Conservation (phyloP, 2,113 vertebrate species). For the Gavialis gangeticus region DNA sequence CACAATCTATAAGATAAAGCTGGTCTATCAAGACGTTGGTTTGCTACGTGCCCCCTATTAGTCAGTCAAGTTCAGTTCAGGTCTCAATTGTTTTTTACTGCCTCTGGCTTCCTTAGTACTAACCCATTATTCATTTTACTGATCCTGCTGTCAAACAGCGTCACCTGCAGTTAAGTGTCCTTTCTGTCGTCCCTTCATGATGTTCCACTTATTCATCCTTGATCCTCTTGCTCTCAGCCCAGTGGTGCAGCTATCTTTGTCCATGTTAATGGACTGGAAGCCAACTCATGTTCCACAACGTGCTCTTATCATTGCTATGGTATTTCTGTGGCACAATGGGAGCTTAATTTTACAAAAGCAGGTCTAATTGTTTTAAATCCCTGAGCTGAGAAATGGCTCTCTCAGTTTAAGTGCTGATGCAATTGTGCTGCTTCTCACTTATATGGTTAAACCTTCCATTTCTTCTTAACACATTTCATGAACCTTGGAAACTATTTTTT, state of each 20-base stretch:
- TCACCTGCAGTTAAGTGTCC: neutral
- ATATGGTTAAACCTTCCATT: neutral
- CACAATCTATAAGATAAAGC: neutral
- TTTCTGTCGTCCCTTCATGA: neutral
- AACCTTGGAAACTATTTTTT: neutral
- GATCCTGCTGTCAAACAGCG: neutral
- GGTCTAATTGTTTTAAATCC: neutral
- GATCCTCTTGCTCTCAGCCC: neutral
- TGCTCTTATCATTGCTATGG: neutral
- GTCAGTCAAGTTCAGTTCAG: neutral
- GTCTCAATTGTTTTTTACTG: neutral
- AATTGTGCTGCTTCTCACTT: neutral
- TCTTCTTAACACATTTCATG: neutral
- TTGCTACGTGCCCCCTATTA: neutral
- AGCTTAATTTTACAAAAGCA: neutral
- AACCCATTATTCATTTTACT: neutral
- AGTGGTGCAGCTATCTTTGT: neutral
- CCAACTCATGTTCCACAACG: neutral
- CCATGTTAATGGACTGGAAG: neutral
- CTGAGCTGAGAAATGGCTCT: neutral
- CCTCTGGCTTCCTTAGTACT: neutral
- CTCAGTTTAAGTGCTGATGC: neutral
- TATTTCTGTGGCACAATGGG: neutral
- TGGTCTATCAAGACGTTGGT: neutral
- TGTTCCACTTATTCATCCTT: neutral